phyloP scores from a whole-genome alignment of 1,140 invertebrate species.

The Orius laevigatus region DNA sequence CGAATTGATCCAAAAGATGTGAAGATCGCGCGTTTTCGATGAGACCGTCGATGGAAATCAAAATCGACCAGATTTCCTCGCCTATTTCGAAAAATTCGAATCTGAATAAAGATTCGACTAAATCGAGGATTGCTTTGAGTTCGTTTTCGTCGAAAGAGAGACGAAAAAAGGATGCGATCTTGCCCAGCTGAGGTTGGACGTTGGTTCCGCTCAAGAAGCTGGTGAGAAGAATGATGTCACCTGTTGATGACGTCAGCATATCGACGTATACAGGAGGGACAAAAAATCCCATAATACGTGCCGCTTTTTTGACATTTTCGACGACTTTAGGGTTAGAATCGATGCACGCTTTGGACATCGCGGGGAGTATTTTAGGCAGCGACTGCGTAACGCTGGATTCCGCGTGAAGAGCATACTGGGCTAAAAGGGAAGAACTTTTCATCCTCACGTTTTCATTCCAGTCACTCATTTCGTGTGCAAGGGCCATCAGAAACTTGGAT shows the following conservation, averaged over 20 bases:
- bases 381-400: slow-evolving; percentile 54
- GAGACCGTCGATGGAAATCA: slow-evolving; percentile 10
- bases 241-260: slow-evolving; percentile 20
- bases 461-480: slow-evolving; percentile 48
- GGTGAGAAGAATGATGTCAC: no score
- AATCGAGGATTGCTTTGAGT: slow-evolving; percentile 8
- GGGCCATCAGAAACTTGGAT: slow-evolving; percentile 44
- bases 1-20: slow-evolving; percentile 23
- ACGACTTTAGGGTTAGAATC: slow-evolving; percentile 41
- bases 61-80: not conserved
- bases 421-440: slow-evolving; percentile 54
- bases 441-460: slow-evolving; percentile 54
- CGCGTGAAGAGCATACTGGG: slow-evolving; percentile 45
- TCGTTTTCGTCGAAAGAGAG: slow-evolving; percentile 9
- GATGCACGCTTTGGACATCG: slow-evolving; percentile 31
- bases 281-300: slow-evolving; percentile 56
- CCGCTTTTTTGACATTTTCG: slow-evolving; percentile 38
- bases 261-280: slow-evolving; percentile 38
- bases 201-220: no score
- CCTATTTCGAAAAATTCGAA: slow-evolving; percentile 7
- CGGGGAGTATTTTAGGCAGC: slow-evolving; percentile 36
- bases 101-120: slow-evolving; percentile 9
- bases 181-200: slow-evolving; percentile 17
- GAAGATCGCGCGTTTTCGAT: not conserved
- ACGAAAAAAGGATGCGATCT: slow-evolving; percentile 1